Evolutionary conservation across 2,113 vertebrate species (phyloP), one percentile per base, ranked within the genome.

Genomic region (Columba livia): DNA sequence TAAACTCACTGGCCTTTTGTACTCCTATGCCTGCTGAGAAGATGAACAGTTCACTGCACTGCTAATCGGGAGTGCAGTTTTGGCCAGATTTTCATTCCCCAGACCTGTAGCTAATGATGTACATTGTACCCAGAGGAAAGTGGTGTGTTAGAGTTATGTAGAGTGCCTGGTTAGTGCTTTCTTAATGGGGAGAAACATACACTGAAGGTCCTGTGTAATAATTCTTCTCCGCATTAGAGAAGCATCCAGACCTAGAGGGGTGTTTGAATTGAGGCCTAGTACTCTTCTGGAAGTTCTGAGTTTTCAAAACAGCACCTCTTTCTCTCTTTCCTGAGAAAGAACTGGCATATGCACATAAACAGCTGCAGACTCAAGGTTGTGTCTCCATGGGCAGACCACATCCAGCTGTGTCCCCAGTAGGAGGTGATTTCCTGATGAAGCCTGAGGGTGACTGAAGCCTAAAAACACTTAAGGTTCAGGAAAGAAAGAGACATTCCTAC

Each of bases 291-390:
- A 94, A 79, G 38, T 44, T 48, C 4, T 69, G 24, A 28, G 1
- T 28, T 72, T 70, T n/a, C 48, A 47, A 78, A 61, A 66, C 28
- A 62, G 0, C 16, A 38, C 6, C 6, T 57, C 7, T 50, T 77
- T 10, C 40, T 87, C 42, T 67, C 20, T 48, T 69, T 69, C 16
- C 20, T n/a, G 28, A 82, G 53, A 79, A 89, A 53, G 9, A 19
- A 3, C 53, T 48, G 57, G 29, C n/a, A 42, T 31, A 53, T 10
- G 44, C 24, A 25, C 0, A 1, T 6, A 20, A 54, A 11, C 51
- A 67, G 31, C 47, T 80, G 36, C 40, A 90, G 17, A 10, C 36
- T 84, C 32, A 20, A 51, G 29, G 20, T 6, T 79, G 70, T 65
- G 66, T 8, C 44, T 93, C 28, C 42, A 72, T 15, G 82, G 31